phyloP scores from a whole-genome alignment of 2,888 invertebrate species.

The Syrista parreyssii region DNA sequence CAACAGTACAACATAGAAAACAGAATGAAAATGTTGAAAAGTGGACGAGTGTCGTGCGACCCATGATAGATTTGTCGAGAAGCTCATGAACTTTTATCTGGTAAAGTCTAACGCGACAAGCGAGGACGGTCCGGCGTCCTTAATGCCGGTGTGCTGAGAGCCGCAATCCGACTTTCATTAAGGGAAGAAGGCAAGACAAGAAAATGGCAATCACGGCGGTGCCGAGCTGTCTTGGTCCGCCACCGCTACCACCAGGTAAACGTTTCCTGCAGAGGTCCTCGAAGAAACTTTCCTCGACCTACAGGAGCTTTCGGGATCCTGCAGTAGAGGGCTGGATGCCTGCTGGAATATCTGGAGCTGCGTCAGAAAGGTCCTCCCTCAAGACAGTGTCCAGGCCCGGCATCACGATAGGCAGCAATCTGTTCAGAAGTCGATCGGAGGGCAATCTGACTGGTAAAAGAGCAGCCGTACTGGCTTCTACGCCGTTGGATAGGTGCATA shows the following conservation, averaged over 20 bases:
- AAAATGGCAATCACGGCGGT: slow-evolving; percentile 68
- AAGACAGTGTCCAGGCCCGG: background rate
- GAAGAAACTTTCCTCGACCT: slow-evolving; percentile 68
- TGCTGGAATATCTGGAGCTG: slow-evolving; percentile 50
- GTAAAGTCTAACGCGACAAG: background rate
- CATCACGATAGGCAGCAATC: slow-evolving; percentile 50
- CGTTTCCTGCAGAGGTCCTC: slow-evolving; percentile 54
- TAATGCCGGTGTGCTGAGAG: background rate
- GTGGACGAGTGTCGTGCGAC: background rate
- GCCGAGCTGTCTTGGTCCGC: slow-evolving; percentile 69
- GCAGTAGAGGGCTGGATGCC: slow-evolving; percentile 66
- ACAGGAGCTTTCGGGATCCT: slow-evolving; percentile 71
- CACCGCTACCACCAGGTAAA: slow-evolving; percentile 71
- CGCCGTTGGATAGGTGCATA: slow-evolving; percentile 76
- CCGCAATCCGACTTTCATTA: background rate
- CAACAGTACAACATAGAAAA: background rate
- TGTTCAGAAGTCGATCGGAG: slow-evolving; percentile 79
- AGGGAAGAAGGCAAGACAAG: background rate
- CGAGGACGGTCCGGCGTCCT: background rate
- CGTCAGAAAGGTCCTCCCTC: slow-evolving; percentile 23
- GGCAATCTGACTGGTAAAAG: slow-evolving; percentile 70
- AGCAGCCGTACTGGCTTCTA: slow-evolving; percentile 37
- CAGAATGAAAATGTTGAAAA: background rate
- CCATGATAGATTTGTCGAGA: background rate
- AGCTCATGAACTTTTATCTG: background rate